Conservation (phyloP, 2,797 vertebrate species). For the Mormyrus proboscirostris region DNA sequence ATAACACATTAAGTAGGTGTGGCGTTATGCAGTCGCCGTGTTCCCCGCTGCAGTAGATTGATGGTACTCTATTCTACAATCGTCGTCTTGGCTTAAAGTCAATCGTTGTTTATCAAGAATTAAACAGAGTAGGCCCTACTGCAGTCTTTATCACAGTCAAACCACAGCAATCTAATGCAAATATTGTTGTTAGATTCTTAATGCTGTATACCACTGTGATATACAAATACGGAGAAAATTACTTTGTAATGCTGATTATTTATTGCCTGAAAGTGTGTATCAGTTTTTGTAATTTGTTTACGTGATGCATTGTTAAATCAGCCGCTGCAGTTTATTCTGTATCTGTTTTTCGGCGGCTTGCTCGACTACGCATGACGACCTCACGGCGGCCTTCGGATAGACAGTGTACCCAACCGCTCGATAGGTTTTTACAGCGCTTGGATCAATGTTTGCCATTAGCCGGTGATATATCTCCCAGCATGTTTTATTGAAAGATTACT, state of each 20-base stretch:
- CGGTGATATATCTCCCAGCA: constrained; percentile 5
- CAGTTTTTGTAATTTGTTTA: neutral
- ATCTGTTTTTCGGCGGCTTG: neutral
- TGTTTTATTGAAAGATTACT: constrained; percentile 2
- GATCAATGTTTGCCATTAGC: constrained; percentile 20
- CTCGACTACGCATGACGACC: neutral
- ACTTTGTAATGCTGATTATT: neutral
- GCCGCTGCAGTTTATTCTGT: neutral
- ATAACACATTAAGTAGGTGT: neutral
- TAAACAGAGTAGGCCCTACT: neutral
- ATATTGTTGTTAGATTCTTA: neutral
- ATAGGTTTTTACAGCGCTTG: neutral
- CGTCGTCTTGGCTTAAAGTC: neutral
- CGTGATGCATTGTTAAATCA: neutral
- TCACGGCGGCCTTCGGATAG: neutral
- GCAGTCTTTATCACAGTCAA: neutral
- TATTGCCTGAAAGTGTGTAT: neutral
- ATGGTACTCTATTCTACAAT: neutral
- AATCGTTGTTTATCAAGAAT: neutral
- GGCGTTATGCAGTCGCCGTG: neutral
- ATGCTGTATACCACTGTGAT: neutral
- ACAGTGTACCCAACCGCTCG: neutral
- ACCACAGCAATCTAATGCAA: neutral
- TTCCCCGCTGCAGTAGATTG: neutral
- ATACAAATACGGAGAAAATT: neutral